Evolutionary conservation across 2,113 vertebrate genomes (phyloP), one percentile per base, ranked within the genome.

Genomic region (Gallinago media): DNA sequence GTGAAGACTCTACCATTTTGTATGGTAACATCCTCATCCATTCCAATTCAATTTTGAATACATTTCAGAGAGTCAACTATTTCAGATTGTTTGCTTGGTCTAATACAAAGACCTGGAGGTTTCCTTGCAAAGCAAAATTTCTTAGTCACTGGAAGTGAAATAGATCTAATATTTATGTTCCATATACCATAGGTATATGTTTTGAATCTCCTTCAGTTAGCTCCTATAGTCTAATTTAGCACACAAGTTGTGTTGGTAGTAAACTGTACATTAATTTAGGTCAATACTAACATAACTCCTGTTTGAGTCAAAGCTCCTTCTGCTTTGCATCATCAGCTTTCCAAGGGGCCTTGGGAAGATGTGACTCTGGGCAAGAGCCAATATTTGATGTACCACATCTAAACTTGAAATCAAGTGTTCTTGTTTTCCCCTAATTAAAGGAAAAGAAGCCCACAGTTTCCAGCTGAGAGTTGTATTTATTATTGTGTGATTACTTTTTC

Each of bases 381-480:
- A 6, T 68, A 27, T 73, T 91, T 89, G 40, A 46, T 40, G 62
- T 73, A 22, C 56, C 17, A 15, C 54, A 56, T 26, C 49, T 75
- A 36, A 85, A 49, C n/a, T 56, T 65, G 70, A 75, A 85, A 61
- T 42, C 0, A 1, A 68, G 61, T 44, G 50, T 38, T 84, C 56
- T 26, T 78, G 17, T 78, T 91, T 80, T 49, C 36, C 38, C 17
- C 3, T 36, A 46, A 72, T 44, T 79, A 65, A 82, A 75, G 56
- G 19, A 0, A 36, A 77, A 56, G 73, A 66, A 9, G 3, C 6
- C 26, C 2, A 1, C 42, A 2, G 1, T 70, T 59, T 38, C 27
- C 31, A 71, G 10, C 12, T 27, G 34, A 8, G 21, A 65, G 4
- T 55, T 63, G 63, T 76, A 76, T 76, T 77, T 91, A 7, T 62